Conservation (phyloP, 23 tunicate species). For the Phallusia fumigata region DNA sequence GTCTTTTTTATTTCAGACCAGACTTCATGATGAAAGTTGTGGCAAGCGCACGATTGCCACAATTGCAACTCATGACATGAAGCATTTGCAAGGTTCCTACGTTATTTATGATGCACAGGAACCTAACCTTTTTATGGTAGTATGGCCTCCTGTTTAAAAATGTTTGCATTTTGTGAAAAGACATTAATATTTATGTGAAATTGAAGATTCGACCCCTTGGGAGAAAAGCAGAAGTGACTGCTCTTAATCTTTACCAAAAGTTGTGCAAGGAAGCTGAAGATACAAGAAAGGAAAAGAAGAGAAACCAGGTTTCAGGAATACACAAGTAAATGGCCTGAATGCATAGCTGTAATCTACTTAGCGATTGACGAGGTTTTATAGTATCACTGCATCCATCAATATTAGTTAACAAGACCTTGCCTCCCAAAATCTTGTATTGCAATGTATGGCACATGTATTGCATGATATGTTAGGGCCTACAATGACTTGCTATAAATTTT, state of each 20-base stretch:
- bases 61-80: conserved; percentile 86
- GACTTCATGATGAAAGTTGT: conserved; percentile 77
- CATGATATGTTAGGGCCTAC: neutral
- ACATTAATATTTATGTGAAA: neutral
- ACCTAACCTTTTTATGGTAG: conserved; percentile 52
- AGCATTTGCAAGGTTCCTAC: conserved; percentile 22
- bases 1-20: conserved; percentile 35
- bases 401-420: too few relatives aligned
- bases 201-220: conserved; percentile 76
- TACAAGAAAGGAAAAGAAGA: conserved; percentile 75
- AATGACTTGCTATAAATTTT: neutral
- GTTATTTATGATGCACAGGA: conserved; percentile 72
- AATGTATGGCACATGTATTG: too few relatives aligned
- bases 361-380: too few relatives aligned
- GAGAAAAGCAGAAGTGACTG: conserved; percentile 43
- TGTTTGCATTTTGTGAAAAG: too few relatives aligned
- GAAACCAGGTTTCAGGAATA: conserved; percentile 82
- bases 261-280: conserved; percentile 77
- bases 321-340: conserved; percentile 44
- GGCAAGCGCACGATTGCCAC: conserved; percentile 78
- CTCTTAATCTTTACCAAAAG: conserved; percentile 39
- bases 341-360: neutral
- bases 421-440: too few relatives aligned
- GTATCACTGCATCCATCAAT: too few relatives aligned
- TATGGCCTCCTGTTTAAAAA: too few relatives aligned